Evolutionary conservation across 2,797 vertebrate species (phyloP).

Genomic region (Sebastiscus albofasciatus): DNA sequence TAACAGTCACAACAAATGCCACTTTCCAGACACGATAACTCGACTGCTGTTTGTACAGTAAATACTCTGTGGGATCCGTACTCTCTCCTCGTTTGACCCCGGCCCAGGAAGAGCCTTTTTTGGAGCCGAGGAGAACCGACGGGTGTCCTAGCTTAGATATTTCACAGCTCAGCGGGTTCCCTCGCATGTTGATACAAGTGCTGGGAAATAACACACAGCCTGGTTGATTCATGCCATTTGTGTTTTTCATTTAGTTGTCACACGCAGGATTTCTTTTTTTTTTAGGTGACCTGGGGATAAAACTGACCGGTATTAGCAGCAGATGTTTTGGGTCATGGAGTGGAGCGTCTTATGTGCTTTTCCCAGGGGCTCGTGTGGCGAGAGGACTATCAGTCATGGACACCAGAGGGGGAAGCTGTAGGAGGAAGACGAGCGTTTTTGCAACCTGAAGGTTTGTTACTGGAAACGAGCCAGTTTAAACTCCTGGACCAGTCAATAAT

Average conservation of each 20-base stretch:
- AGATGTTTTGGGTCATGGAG: slow-evolving; percentile 76
- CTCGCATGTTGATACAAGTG: slow-evolving; percentile 77
- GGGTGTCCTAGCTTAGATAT: slow-evolving; percentile 62
- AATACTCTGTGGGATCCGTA: slow-evolving; percentile 39
- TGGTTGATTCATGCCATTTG: slow-evolving; percentile 61
- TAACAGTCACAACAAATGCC: slow-evolving; percentile 50
- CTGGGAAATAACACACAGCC: slow-evolving; percentile 62
- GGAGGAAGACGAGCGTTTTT: not conserved
- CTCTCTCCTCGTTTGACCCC: slow-evolving; percentile 56
- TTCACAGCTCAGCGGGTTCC: slow-evolving; percentile 71
- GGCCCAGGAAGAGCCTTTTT: slow-evolving; percentile 53
- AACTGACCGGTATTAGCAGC: slow-evolving; percentile 73
- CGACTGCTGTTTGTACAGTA: slow-evolving; percentile 51
- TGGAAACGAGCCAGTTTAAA: slow-evolving; percentile 7
- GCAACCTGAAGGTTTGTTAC: not conserved
- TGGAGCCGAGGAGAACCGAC: slow-evolving; percentile 30
- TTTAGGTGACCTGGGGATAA: slow-evolving; percentile 29
- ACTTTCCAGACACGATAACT: slow-evolving; percentile 52
- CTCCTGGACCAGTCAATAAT: not conserved
- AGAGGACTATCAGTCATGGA: slow-evolving; percentile 16
- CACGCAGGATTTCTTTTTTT: slow-evolving; percentile 21
- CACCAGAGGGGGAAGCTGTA: slow-evolving; percentile 8
- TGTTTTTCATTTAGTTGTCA: slow-evolving; percentile 66
- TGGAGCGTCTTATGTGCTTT: slow-evolving; percentile 36
- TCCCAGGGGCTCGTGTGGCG: slow-evolving; percentile 41